Conservation (phyloP, 2,888 invertebrate genomes). For the Tanypteryx hageni region DNA sequence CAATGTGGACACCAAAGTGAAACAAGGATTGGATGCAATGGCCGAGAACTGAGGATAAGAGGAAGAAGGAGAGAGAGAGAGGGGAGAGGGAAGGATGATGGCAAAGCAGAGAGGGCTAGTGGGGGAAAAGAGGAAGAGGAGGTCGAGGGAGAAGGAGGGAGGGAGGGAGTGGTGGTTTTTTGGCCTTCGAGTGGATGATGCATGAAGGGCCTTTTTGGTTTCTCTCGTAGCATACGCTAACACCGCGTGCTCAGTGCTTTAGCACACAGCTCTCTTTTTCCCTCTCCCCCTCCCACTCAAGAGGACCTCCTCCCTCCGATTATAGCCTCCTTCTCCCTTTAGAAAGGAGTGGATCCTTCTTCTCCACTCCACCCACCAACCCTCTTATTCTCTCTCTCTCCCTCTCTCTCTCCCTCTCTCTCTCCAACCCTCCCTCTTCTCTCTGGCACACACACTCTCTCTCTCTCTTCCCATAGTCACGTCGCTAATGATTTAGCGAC, state of each 20-base stretch:
- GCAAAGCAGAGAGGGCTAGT: not conserved
- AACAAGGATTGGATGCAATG: too few species aligned
- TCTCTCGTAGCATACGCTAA: not conserved
- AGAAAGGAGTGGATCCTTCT: constrained; percentile 3
- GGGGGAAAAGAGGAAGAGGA: not conserved
- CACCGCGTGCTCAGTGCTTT: not conserved
- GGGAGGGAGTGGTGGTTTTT: constrained; percentile 14
- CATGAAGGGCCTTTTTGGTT: not conserved
- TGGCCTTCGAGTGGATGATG: constrained; percentile 26
- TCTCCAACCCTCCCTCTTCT: not conserved
- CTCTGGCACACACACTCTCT: not conserved
- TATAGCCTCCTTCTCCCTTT: constrained; percentile 17
- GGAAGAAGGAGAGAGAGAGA: not conserved
- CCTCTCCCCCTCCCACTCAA: not conserved
- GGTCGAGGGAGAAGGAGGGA: not conserved
- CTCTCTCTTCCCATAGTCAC: not conserved
- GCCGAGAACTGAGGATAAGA: too few species aligned
- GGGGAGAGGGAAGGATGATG: not conserved
- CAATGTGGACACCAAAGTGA: too few species aligned
- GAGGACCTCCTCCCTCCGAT: not conserved
- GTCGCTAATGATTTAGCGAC: constrained; percentile 61
- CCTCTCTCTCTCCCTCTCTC: not conserved
- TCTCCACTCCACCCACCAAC: not conserved
- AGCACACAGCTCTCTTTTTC: not conserved
- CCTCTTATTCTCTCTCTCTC: not conserved